Conservation (phyloP, 2,888 invertebrate genomes). For the Lasioglossum oenotherae region DNA sequence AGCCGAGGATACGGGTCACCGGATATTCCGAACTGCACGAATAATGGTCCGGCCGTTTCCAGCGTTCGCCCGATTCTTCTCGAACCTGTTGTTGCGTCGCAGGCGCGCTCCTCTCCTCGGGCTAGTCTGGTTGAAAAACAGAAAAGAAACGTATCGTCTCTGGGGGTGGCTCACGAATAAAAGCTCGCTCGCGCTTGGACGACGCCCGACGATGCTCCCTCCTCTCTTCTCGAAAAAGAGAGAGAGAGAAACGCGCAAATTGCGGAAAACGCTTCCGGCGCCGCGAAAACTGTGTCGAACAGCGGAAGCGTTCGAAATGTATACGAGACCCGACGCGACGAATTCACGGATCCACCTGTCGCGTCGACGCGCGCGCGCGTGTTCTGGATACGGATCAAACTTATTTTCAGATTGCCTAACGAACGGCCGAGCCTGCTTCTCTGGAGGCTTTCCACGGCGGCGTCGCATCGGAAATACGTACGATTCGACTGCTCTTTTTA, state of each 20-base stretch:
- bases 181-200: background rate
- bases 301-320: conserved; percentile 8
- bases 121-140: background rate
- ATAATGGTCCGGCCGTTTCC: conserved; percentile 54
- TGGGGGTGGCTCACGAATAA: background rate
- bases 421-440: background rate
- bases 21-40: conserved; percentile 60
- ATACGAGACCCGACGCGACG: background rate
- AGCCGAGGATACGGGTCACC: conserved; percentile 65
- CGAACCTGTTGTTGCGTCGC: background rate
- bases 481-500: background rate
- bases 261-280: conserved; percentile 16
- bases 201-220: background rate
- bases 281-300: conserved; percentile 4
- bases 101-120: background rate
- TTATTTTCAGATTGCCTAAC: conserved; percentile 13
- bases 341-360: conserved; percentile 9
- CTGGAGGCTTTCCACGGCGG: background rate
- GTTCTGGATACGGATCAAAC: conserved; percentile 6
- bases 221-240: background rate
- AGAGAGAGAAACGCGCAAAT: background rate
- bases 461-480: background rate
- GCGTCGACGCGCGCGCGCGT: background rate
- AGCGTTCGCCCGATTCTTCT: background rate
- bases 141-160: conserved; percentile 9